phyloP scores from a whole-genome alignment of 1,140 invertebrate species.

The Calliphora vicina region DNA sequence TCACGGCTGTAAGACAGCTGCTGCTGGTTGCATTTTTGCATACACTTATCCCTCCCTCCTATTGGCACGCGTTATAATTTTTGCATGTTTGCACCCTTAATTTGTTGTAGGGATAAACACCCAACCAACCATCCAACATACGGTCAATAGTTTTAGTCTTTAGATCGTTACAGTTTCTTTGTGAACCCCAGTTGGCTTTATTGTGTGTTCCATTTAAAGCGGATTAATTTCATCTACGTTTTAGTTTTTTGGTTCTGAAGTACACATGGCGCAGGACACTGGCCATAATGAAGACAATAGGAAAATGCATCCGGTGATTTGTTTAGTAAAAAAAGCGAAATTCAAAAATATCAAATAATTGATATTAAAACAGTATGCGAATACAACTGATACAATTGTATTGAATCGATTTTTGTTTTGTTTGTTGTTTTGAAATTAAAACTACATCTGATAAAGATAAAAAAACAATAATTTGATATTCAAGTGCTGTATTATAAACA shows the following conservation, averaged over 20 bases:
- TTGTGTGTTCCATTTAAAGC: constrained; percentile 48
- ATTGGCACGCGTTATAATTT: neutral
- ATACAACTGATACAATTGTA: too few relatives aligned
- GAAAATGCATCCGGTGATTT: neutral
- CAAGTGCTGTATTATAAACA: too few relatives aligned
- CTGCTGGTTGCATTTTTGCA: constrained; percentile 1
- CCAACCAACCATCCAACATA: too few relatives aligned
- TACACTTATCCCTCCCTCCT: neutral
- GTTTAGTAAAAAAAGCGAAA: neutral
- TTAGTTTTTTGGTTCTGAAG: neutral
- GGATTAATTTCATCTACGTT: constrained; percentile 53
- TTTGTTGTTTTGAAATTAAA: too few relatives aligned
- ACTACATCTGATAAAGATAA: too few relatives aligned
- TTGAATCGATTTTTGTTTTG: too few relatives aligned
- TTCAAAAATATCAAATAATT: neutral
- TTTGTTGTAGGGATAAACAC: constrained; percentile 3
- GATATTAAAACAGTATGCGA: neutral
- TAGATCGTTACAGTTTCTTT: neutral
- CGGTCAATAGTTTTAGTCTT: neutral
- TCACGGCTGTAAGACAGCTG: neutral
- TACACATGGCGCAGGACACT: neutral
- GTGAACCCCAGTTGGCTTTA: neutral
- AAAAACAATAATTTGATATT: too few relatives aligned
- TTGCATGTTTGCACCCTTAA: neutral
- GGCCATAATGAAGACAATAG: neutral